These are phyloP conservation scores for Ameiurus melas DNA, from an alignment of 2,113 vertebrate species.

Conservation along the genomic window DNA sequence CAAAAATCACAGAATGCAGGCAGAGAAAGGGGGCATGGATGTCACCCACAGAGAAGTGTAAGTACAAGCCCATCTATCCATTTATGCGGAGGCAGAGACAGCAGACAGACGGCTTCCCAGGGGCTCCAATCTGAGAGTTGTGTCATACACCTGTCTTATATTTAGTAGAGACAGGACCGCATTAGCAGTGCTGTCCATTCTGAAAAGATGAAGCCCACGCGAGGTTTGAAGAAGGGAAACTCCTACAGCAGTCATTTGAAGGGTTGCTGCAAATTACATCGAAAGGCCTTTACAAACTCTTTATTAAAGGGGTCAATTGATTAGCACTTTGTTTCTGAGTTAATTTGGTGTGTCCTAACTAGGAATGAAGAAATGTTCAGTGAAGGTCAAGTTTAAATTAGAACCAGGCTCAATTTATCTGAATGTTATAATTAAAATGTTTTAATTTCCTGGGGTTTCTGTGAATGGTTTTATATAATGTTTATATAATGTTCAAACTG, in stretches of 20 bases:
- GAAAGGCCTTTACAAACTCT: background rate
- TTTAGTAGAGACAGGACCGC: slow-evolving; percentile 13
- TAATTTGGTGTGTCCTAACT: background rate
- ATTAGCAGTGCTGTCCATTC: slow-evolving; percentile 13
- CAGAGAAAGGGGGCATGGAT: slow-evolving; percentile 28
- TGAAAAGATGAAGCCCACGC: background rate
- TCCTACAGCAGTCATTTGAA: background rate
- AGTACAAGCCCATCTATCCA: slow-evolving; percentile 19
- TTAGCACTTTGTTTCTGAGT: background rate
- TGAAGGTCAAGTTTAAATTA: background rate
- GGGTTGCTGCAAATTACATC: background rate
- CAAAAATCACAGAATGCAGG: slow-evolving; percentile 30
- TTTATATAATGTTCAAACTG: background rate
- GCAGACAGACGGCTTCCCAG: slow-evolving; percentile 20
- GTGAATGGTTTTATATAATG: background rate
- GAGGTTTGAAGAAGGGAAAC: slow-evolving; percentile 2
- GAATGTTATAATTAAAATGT: background rate
- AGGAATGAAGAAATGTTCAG: background rate
- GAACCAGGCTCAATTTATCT: background rate
- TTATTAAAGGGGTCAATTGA: background rate
- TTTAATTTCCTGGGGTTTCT: background rate
- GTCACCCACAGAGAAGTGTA: slow-evolving; percentile 6
- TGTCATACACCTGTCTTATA: slow-evolving; percentile 27
- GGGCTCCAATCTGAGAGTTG: slow-evolving; percentile 18
- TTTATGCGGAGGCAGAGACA: slow-evolving; percentile 29